Conservation (phyloP, 2,113 vertebrate genomes). For the Saguinus midas region DNA sequence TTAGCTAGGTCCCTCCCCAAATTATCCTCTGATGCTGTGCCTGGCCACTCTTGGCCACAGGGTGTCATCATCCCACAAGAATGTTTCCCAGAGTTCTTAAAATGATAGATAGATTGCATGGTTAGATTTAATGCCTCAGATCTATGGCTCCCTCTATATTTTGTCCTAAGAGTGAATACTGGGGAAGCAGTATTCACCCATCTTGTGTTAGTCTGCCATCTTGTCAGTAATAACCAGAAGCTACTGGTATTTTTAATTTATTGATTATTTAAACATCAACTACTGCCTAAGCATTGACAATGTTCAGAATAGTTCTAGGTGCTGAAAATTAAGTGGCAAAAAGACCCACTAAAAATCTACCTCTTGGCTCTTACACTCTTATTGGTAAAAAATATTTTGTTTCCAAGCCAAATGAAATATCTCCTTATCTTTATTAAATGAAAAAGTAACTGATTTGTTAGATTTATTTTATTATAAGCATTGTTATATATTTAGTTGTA, state of each 20-base stretch:
- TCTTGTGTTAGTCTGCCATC: not conserved
- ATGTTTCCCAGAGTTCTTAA: not conserved
- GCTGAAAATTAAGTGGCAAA: not conserved
- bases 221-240: not conserved
- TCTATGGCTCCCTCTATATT: not conserved
- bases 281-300: not conserved
- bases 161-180: not conserved
- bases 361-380: not conserved
- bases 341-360: not conserved
- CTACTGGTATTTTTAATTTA: not conserved
- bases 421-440: not conserved
- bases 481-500: not conserved
- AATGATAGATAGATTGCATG: not conserved
- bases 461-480: not conserved
- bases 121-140: not conserved
- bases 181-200: not conserved
- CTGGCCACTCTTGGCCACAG: not conserved
- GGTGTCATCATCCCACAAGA: not conserved
- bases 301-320: not conserved
- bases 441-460: not conserved
- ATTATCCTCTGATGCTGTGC: not conserved
- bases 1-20: not conserved
- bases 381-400: not conserved
- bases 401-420: not conserved
- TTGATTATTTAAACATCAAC: not conserved